Base-by-base conservation (phyloP, 2,797 vertebrate genomes). In the Poeciliopsis gracilis region DNA sequence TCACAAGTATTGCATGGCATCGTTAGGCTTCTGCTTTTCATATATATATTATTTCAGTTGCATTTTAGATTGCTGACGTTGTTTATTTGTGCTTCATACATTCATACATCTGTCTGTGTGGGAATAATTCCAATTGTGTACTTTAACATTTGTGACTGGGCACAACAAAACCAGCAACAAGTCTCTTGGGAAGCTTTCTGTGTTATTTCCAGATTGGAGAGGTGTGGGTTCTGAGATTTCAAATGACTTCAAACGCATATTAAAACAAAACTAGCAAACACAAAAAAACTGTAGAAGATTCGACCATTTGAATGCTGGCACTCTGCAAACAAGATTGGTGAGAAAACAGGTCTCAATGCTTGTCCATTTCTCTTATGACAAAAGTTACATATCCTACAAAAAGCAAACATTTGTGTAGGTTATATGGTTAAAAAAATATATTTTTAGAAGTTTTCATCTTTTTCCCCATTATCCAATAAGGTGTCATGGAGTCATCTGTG, bases 61-160 rank as follows among this genome's bases (percentile, higher is more conserved):
- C 59, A 12, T 78, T 70, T 73, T 1, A 10, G 47, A 23, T 16
- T 2, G 53, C 51, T 69, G 7, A 43, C 10, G 41, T 77, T 36
- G 10, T 59, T 66, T 36, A 10, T 59, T 66, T 72, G 66, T 69
- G 55, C 45, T 77, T 79, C 11, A 51, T 76, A 72, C 67, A 53
- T 80, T 61, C n/a, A n/a, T n/a, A n/a, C n/a, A 2, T 55, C 45
- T 79, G 47, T 72, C 47, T 46, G 15, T 78, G 25, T 74, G 59
- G 11, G 12, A 73, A 36, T 33, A 30, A 61, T 33, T 30, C n/a
- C 1, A 33, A 61, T 30, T 30, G 57, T 59, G n/a, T 10, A 57
- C 55, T 57, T 57, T 57, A 59, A 59, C 51, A 53, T 53, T 53
- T 53, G 9, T 53, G 51, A 53, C 1, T 53, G 23, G 23, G 8